These are phyloP conservation scores for Smithornis capensis DNA, from an alignment of 2,113 vertebrate genomes.

Conservation along the genomic window DNA sequence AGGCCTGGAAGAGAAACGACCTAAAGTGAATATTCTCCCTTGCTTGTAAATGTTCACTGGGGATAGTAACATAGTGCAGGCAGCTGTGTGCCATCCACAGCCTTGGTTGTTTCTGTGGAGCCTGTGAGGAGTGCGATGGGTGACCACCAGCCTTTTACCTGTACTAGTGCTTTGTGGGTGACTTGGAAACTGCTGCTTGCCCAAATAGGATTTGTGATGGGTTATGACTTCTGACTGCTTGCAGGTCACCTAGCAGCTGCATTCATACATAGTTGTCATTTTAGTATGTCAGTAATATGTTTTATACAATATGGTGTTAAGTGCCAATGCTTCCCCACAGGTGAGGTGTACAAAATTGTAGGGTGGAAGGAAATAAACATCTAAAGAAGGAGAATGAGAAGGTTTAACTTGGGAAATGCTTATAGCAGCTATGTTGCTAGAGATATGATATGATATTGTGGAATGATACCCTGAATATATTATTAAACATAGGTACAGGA, in stretches of 20 bases:
- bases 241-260: not conserved
- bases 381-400: not conserved
- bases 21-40: not conserved
- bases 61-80: not conserved
- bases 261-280: fast-evolving
- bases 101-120: not conserved
- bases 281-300: not conserved
- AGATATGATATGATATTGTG: not conserved
- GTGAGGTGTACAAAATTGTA: not conserved
- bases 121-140: fast-evolving
- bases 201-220: not conserved
- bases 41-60: fast-evolving
- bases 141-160: not conserved
- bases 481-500: not conserved
- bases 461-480: not conserved
- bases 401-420: not conserved
- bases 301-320: not conserved
- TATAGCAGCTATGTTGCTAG: not conserved
- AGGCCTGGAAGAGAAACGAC: not conserved
- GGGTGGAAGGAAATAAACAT: not conserved
- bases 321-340: not conserved
- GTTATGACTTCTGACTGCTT: not conserved
- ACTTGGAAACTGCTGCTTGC: not conserved
- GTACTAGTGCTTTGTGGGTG: not conserved
- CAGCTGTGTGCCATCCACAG: not conserved